These are phyloP conservation scores for Strix uralensis DNA, from an alignment of 2,113 vertebrate genomes.

Conservation along the genomic window DNA sequence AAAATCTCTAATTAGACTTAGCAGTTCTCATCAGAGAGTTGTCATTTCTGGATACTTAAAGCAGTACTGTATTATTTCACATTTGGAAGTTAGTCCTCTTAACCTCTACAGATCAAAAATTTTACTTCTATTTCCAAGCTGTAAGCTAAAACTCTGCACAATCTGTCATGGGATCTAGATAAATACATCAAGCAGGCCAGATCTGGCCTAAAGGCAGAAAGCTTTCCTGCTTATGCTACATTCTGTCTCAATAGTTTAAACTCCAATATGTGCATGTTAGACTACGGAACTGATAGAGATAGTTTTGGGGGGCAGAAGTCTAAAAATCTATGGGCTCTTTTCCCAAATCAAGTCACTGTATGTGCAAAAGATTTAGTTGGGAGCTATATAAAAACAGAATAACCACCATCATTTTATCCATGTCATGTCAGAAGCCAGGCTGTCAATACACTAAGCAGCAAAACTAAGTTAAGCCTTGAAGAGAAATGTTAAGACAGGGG, in stretches of 20 bases:
- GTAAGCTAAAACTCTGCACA: neutral
- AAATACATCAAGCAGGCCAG: neutral
- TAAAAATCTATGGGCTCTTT: neutral
- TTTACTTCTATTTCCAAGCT: neutral
- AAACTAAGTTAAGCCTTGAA: constrained; percentile 10
- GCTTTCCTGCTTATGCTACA: neutral
- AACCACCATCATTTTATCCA: neutral
- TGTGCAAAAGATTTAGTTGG: neutral
- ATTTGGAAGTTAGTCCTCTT: neutral
- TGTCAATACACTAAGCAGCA: neutral
- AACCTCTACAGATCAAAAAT: neutral
- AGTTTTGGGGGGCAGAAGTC: neutral
- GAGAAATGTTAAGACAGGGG: neutral
- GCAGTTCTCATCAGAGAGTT: neutral
- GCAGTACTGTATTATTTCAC: neutral
- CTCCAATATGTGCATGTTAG: neutral
- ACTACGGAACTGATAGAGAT: neutral
- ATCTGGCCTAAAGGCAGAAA: neutral
- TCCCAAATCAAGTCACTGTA: neutral
- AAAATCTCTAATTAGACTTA: neutral
- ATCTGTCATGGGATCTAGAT: neutral
- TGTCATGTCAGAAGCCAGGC: neutral
- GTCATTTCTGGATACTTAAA: neutral
- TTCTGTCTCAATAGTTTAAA: neutral
- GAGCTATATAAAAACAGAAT: neutral